Evolutionary conservation across 2,888 invertebrate species (phyloP).

Genomic region (Protodeltote pygarga): DNA sequence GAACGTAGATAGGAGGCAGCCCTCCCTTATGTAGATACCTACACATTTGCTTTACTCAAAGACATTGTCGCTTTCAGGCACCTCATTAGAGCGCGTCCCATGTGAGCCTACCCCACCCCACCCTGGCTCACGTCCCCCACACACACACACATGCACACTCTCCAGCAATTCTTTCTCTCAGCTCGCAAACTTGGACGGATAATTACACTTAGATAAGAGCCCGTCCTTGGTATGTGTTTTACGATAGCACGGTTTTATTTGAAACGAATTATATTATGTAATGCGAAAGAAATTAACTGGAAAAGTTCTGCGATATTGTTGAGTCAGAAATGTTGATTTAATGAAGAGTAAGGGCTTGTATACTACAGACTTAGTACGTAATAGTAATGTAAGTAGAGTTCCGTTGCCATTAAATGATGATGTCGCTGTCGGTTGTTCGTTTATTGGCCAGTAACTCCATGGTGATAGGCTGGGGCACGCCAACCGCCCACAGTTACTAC

Average conservation of each 20-base stretch:
- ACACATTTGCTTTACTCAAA: constrained; percentile 86
- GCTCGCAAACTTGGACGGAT: constrained; percentile 84
- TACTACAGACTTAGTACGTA: constrained; percentile 17
- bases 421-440: constrained; percentile 25
- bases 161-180: constrained; percentile 82
- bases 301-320: constrained; percentile 10
- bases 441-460: constrained; percentile 39
- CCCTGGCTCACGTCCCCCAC: constrained; percentile 46
- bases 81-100: constrained; percentile 87
- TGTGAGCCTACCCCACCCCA: constrained; percentile 78
- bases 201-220: constrained; percentile 84
- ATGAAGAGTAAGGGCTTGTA: constrained; percentile 9
- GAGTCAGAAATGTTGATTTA: constrained; percentile 2
- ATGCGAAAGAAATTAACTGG: constrained; percentile 29
- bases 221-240: constrained; percentile 68
- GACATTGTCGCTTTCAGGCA: constrained; percentile 87
- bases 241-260: constrained; percentile 48
- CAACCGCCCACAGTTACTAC: constrained; percentile 42
- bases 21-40: constrained; percentile 83
- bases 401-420: constrained; percentile 39
- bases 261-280: constrained; percentile 40
- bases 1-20: constrained; percentile 67
- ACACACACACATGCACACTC: constrained; percentile 61
- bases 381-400: constrained; percentile 31
- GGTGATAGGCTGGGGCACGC: constrained; percentile 32